Conservation (phyloP, 2,888 invertebrate species). For the Caenorhabditis uteleia region DNA sequence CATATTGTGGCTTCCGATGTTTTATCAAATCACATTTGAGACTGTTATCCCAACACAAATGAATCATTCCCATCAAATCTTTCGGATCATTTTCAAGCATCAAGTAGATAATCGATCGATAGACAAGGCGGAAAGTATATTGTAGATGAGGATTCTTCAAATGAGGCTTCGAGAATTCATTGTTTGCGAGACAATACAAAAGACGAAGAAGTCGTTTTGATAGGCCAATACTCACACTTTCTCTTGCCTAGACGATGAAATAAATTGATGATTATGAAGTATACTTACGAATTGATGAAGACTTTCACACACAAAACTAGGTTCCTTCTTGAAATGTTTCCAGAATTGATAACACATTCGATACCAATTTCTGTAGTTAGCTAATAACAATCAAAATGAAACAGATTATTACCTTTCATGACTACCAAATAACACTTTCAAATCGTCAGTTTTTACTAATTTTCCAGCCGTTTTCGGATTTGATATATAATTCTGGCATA, state of each 20-base stretch:
- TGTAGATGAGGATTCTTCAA: too few species aligned
- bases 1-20: conserved; percentile 5
- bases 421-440: conserved; percentile 6
- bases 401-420: not conserved
- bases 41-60: conserved; percentile 6
- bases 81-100: conserved; percentile 1
- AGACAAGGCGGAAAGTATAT: conserved; percentile 4
- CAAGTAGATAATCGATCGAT: conserved; percentile 13
- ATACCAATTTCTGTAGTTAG: conserved; percentile 4
- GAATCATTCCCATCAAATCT: conserved; percentile 5
- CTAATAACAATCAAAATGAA: not conserved
- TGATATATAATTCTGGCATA: conserved; percentile 11
- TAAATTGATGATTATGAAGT: not conserved
- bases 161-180: conserved; percentile 2
- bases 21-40: conserved; percentile 8
- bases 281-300: conserved; percentile 11
- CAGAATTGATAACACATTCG: conserved; percentile 6
- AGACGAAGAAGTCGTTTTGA: not conserved
- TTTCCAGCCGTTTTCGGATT: conserved; percentile 1
- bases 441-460: not conserved
- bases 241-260: conserved; percentile 2
- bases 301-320: conserved; percentile 3
- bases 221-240: conserved; percentile 6
- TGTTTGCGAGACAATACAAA: not conserved
- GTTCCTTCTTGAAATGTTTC: conserved; percentile 9